Evolutionary conservation across 2,888 invertebrate species (phyloP), one percentile per base, ranked within the genome.

Genomic region (Andrena fulva): DNA sequence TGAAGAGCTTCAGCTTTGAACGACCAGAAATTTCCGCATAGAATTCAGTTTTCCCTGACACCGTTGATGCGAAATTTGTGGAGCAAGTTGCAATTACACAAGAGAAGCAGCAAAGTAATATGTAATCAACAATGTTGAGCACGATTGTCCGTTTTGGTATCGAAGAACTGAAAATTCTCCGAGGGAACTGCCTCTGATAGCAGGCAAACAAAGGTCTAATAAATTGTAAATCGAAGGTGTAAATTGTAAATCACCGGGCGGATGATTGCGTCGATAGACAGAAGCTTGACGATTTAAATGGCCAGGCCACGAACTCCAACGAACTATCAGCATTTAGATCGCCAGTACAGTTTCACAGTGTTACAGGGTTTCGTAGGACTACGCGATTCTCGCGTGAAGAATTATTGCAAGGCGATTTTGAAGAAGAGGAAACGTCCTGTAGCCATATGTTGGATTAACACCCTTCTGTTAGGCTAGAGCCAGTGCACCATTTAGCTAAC

Each of bases 191-290:
- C 42, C 16, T 42, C 5, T 42, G 16, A 12, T 42, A 16, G 42
- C 5, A 42, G 42, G 42, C 42, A 42, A 42, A 42, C 69, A 54
- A 74, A 81, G 52, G 69, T 42, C 42, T 42, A 42, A 42, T 42
- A 42, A 42, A 42, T 42, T 5, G 16, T 42, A 42, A 42, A 42
- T 42, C 16, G 42, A 42, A 42, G 42, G 42, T 12, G 42, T 5
- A 16, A 42, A 42, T 42, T 42, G 16, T 42, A 75, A 56, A 75
- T 80, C 80, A 70, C 73, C 67, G 68, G 48, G 60, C 56, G 70
- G 27, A 42, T 52, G 60, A 10, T 31, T 54, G 42, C n/a, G 20
- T 20, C 6, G 68, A 27, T 48, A 35, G 35, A 69, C 64, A 60
- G 12, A 29, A 3, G n/a, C 50, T 20, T 42, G 59, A 60, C 64